These are phyloP conservation scores for Tipula unca DNA, from an alignment of 2,888 invertebrate species.

Conservation along the genomic window DNA sequence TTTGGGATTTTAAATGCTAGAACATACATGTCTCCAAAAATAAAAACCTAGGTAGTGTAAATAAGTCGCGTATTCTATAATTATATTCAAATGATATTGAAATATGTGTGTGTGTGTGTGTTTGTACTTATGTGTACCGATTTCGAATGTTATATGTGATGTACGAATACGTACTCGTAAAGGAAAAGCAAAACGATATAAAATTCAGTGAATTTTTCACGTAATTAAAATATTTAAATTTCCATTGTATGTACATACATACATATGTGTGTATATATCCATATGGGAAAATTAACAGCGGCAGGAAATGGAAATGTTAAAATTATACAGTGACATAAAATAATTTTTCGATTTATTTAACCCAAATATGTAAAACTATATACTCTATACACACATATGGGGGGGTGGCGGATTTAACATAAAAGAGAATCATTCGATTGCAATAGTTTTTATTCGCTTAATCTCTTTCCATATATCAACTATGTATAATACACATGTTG, in stretches of 20 bases:
- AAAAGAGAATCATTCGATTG: not conserved
- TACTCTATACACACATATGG: not conserved
- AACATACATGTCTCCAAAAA: not conserved
- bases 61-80: not conserved
- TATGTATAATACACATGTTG: not conserved
- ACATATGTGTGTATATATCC: not conserved
- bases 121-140: not conserved
- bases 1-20: not conserved
- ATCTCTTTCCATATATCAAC: not conserved
- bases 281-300: not conserved
- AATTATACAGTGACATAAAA: not conserved
- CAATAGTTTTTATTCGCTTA: not conserved
- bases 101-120: not conserved
- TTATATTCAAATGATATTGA: not conserved
- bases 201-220: not conserved
- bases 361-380: not conserved
- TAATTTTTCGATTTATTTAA: not conserved
- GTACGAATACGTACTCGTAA: not conserved
- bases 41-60: not conserved
- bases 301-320: not conserved
- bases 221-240: conserved; percentile 14
- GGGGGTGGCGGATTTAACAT: not conserved
- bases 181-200: not conserved
- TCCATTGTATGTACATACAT: not conserved
- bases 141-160: not conserved